Conservation (phyloP, 2,888 invertebrate species). For the Tipula unca region DNA sequence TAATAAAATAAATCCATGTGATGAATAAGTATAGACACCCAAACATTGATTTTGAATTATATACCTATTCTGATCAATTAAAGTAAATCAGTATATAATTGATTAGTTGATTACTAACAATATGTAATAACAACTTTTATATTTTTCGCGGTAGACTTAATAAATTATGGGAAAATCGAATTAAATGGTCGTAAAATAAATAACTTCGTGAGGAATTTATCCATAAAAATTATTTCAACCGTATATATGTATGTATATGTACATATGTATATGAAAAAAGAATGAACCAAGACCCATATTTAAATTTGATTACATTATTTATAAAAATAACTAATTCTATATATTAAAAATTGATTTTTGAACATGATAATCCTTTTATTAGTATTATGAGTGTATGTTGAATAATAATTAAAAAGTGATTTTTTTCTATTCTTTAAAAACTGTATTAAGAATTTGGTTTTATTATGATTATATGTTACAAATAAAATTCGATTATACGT, state of each 20-base stretch:
- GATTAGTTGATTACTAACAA: no score
- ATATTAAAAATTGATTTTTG: not conserved
- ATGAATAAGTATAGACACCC: not conserved
- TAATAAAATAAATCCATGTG: not conserved
- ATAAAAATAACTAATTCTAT: not conserved
- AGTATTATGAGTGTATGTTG: not conserved
- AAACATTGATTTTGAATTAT: not conserved
- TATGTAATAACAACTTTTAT: not conserved
- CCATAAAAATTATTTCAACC: not conserved
- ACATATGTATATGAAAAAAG: not conserved
- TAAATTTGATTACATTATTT: not conserved
- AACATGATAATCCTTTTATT: not conserved
- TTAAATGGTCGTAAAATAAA: not conserved
- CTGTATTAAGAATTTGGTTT: no score
- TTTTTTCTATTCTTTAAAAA: no score
- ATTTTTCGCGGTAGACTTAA: no score
- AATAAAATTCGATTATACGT: no score
- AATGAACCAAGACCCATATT: not conserved
- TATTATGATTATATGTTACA: no score
- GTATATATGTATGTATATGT: not conserved
- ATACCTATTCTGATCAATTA: no score
- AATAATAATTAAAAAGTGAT: no score
- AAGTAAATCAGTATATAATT: no score
- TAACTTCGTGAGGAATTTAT: not conserved
- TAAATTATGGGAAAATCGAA: not conserved